A percentile compares a stretch with the other conserved stretches of the same genome.
These are phyloP conservation scores for Eulemur rufifrons DNA, from an alignment of 2,113 vertebrate genomes.

Conservation along the genomic window DNA sequence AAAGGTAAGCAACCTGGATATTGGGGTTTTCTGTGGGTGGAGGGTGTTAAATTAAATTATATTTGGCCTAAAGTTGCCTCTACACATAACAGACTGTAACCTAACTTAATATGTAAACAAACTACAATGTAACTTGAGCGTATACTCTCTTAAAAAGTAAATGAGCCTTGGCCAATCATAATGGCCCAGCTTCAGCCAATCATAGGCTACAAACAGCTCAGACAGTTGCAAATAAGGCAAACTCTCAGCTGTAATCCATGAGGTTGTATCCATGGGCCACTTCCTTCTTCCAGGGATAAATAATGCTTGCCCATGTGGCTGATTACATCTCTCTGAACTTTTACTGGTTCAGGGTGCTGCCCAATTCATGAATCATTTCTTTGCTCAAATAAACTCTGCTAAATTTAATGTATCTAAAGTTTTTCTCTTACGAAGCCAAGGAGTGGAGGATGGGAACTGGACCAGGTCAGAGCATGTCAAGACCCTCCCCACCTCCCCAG, in stretches of 20 bases:
- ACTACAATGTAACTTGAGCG: not conserved
- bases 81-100: too few relatives aligned
- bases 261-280: not conserved
- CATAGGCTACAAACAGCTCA: not conserved
- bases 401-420: not conserved
- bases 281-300: not conserved
- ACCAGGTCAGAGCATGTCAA: not conserved
- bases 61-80: not conserved
- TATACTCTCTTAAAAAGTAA: not conserved
- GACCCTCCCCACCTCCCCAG: fast-evolving
- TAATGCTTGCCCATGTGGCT: fast-evolving
- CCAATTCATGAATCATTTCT: not conserved
- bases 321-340: not conserved
- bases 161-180: not conserved
- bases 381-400: not conserved
- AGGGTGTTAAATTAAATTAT: not conserved
- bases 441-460: not conserved
- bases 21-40: not conserved
- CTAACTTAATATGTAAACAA: not conserved
- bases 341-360: not conserved
- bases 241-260: too few relatives aligned
- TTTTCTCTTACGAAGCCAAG: not conserved
- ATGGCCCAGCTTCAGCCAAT: not conserved
- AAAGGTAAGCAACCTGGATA: too few relatives aligned
- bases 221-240: not conserved